Percentiles rank a stretch among this genome's conserved stretches.
Evolutionary conservation across 2,797 vertebrate species (phyloP).

Genomic region (Sebastes diploproa): DNA sequence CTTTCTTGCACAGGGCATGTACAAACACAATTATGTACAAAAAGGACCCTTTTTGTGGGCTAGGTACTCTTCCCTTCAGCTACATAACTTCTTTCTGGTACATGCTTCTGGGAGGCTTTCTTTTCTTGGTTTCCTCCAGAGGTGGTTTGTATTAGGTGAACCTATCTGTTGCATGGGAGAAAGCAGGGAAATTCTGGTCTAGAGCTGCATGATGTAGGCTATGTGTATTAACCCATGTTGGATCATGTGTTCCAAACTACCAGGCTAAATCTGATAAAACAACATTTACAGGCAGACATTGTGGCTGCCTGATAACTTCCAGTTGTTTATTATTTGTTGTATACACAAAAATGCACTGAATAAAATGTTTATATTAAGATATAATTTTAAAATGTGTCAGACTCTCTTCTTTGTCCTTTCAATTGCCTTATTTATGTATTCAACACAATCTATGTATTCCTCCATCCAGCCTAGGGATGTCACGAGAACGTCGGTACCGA

Average conservation of each 20-base stretch:
- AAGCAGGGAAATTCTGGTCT: slow-evolving; percentile 91
- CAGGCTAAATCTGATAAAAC: slow-evolving; percentile 83
- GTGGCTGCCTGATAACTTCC: slow-evolving; percentile 87
- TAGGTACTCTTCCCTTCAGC: slow-evolving; percentile 87
- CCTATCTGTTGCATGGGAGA: slow-evolving; percentile 99
- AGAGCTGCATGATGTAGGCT: slow-evolving; percentile 99
- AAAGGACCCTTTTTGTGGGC: slow-evolving; percentile 88
- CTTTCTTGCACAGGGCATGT: slow-evolving; percentile 91
- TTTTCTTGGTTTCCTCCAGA: slow-evolving; percentile 84
- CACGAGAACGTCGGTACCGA: too few relatives aligned
- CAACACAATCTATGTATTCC: neutral
- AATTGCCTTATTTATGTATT: neutral
- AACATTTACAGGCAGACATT: slow-evolving; percentile 84
- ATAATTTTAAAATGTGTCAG: slow-evolving; percentile 89
- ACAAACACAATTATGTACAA: slow-evolving; percentile 87
- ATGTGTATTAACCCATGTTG: slow-evolving; percentile 96
- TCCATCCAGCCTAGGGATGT: neutral
- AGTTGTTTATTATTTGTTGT: slow-evolving; percentile 99
- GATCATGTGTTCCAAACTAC: slow-evolving; percentile 93
- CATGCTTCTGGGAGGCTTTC: slow-evolving; percentile 88
- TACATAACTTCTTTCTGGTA: slow-evolving; percentile 83
- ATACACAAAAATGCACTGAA: slow-evolving; percentile 98
- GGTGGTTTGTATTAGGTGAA: slow-evolving; percentile 87
- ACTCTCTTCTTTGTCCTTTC: slow-evolving; percentile 56
- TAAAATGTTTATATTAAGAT: slow-evolving; percentile 98